phyloP scores from a whole-genome alignment of 2,888 invertebrate species.

The Heliconius aoede region DNA sequence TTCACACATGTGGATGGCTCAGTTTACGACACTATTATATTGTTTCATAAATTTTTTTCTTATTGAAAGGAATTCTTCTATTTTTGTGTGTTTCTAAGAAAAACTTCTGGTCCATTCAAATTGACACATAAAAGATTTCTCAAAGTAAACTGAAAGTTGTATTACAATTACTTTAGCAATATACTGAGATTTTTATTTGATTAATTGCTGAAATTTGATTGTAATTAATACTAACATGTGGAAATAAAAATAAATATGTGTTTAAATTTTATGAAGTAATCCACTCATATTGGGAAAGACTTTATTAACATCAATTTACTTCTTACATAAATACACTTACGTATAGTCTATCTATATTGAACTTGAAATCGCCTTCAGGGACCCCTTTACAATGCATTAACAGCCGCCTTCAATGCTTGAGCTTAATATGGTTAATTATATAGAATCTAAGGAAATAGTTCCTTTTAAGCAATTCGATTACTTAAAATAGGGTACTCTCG shows the following conservation, averaged over 20 bases:
- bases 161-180: background rate
- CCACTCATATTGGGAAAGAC: no score
- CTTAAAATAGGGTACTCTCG: background rate
- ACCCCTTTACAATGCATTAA: no score
- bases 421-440: background rate
- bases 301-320: background rate
- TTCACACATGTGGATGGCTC: conserved; percentile 36
- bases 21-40: conserved; percentile 30
- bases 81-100: background rate
- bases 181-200: background rate
- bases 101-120: background rate
- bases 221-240: background rate
- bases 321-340: background rate
- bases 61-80: conserved; percentile 19
- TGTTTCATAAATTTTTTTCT: conserved; percentile 28
- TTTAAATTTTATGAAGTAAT: no score
- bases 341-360: no score
- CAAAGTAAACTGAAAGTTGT: background rate
- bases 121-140: background rate
- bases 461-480: background rate
- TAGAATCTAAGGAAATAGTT: background rate
- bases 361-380: no score
- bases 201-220: background rate
- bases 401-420: no score
- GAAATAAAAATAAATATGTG: background rate